Percentiles rank a stretch among this genome's conserved stretches.
These are phyloP conservation scores for Laodelphax striatellus DNA, from an alignment of 1,140 invertebrate species.

Conservation along the genomic window DNA sequence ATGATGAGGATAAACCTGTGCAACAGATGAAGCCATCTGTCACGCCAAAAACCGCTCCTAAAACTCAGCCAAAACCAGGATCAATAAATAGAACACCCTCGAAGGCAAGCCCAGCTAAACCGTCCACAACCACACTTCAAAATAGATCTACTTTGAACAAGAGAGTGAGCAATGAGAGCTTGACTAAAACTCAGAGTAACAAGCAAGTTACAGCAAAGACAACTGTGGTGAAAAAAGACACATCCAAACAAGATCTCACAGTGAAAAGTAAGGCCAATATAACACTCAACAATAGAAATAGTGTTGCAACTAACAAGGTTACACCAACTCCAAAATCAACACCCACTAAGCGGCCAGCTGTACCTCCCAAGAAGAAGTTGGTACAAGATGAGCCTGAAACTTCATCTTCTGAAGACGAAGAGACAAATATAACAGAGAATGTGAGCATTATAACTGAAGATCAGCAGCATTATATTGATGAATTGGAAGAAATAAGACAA, in stretches of 20 bases:
- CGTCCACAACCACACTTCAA: background rate
- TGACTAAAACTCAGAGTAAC: conserved; percentile 8
- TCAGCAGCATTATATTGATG: conserved; percentile 12
- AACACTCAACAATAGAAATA: conserved; percentile 3
- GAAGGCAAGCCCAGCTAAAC: background rate
- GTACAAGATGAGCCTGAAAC: conserved; percentile 1
- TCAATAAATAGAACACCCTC: background rate
- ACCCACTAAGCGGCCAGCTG: conserved; percentile 3
- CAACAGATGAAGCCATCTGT: conserved; percentile 6
- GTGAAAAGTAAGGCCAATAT: background rate
- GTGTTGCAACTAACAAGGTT: conserved; percentile 4
- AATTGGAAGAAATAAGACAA: conserved; percentile 17
- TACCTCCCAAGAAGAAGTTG: conserved; percentile 4
- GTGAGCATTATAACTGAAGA: background rate
- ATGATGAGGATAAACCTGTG: background rate
- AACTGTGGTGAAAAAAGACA: conserved; percentile 1
- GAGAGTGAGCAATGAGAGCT: conserved; percentile 7
- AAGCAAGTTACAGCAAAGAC: conserved; percentile 6
- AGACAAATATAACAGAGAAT: background rate
- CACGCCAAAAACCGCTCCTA: background rate
- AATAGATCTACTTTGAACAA: background rate
- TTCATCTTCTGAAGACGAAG: conserved; percentile 19
- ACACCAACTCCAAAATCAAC: conserved; percentile 7
- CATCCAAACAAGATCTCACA: conserved; percentile 4
- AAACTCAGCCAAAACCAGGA: background rate